A percentile compares a stretch with the other conserved stretches of the same genome.
These are phyloP conservation scores for Philereme transversata DNA, from an alignment of 2,888 invertebrate species.

Conservation along the genomic window DNA sequence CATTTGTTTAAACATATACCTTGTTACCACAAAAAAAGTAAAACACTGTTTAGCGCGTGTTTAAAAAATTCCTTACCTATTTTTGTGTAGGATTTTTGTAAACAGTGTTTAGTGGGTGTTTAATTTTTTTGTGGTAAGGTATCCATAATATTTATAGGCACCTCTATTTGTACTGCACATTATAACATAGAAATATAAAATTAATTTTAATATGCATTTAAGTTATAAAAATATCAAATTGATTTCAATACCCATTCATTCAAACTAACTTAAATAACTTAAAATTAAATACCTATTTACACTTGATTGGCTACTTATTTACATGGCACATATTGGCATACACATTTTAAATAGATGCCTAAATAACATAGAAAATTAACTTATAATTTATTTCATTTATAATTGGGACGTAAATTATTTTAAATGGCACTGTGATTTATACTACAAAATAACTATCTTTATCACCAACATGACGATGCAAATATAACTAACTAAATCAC, in stretches of 20 bases:
- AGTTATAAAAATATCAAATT: constrained; percentile 39
- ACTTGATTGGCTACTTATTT: constrained; percentile 57
- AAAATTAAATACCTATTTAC: constrained; percentile 45
- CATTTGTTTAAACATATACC: too few species aligned
- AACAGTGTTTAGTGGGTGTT: too few species aligned
- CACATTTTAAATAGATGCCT: constrained; percentile 14
- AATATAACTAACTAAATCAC: constrained; percentile 28
- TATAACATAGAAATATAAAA: constrained; percentile 38
- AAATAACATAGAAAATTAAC: constrained; percentile 13
- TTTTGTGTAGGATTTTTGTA: too few species aligned
- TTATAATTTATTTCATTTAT: constrained; percentile 22
- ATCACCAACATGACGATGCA: neutral
- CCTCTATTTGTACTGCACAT: constrained; percentile 59
- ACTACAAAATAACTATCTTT: constrained; percentile 24
- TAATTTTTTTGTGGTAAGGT: too few species aligned
- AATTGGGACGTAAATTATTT: constrained; percentile 26
- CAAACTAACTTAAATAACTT: too few species aligned
- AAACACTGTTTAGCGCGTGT: too few species aligned
- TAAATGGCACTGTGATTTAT: constrained; percentile 41
- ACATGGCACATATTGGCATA: constrained; percentile 78
- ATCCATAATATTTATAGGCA: constrained; percentile 52
- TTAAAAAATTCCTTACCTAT: too few species aligned
- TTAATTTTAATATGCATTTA: constrained; percentile 23
- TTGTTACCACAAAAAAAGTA: too few species aligned
- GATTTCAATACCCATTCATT: constrained; percentile 24